Evolutionary conservation across 2,797 vertebrate species (phyloP).

Genomic region (Moxostoma hubbsi): DNA sequence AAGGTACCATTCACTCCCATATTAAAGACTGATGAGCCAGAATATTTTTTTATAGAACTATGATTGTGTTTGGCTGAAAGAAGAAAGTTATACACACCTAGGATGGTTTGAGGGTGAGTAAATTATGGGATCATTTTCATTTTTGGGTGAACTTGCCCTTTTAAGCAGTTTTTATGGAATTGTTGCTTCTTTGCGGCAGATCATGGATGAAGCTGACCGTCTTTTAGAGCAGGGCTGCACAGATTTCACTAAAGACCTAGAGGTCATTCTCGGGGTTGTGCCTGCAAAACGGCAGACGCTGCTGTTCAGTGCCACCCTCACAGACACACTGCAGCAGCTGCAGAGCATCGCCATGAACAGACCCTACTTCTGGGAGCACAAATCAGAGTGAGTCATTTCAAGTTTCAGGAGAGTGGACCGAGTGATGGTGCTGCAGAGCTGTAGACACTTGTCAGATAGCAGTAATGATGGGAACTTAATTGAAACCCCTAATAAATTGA

Average conservation of each 20-base stretch:
- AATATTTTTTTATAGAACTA: too few species aligned
- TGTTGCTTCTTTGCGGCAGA: slow-evolving; percentile 68
- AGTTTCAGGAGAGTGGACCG: neutral
- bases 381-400: slow-evolving; percentile 79
- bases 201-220: slow-evolving; percentile 93
- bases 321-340: slow-evolving; percentile 82
- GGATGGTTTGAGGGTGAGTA: too few species aligned
- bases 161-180: neutral
- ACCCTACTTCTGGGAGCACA: slow-evolving; percentile 95
- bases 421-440: neutral
- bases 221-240: slow-evolving; percentile 92
- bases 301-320: slow-evolving; percentile 95
- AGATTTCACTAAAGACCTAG: slow-evolving; percentile 91
- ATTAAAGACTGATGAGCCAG: too few species aligned
- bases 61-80: too few species aligned
- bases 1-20: too few species aligned
- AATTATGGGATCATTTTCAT: too few species aligned
- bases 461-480: too few species aligned
- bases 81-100: too few species aligned
- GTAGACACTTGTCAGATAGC: neutral
- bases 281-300: slow-evolving; percentile 87
- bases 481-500: too few species aligned
- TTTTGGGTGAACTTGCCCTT: neutral
- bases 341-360: slow-evolving; percentile 86
- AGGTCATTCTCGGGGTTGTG: slow-evolving; percentile 82